Conservation (phyloP, 2,797 vertebrate genomes). For the Peromyscus melanophrys region DNA sequence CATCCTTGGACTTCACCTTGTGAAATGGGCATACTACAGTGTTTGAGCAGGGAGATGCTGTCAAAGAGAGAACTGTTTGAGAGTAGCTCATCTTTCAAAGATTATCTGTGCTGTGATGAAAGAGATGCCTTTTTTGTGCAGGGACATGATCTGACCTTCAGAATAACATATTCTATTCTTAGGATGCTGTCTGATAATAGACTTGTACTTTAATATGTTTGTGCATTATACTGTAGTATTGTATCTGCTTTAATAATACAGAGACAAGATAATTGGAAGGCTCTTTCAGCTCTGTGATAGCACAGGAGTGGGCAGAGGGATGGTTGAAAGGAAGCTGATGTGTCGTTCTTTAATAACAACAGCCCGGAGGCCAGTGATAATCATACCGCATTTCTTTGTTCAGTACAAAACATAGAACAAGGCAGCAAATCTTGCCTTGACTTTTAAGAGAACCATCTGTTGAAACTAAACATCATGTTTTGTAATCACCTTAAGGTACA, state of each 20-base stretch:
- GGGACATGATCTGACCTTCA: constrained; percentile 60
- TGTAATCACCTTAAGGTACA: background rate
- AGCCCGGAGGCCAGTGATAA: constrained; percentile 30
- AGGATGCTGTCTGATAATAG: constrained; percentile 41
- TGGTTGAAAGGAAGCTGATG: background rate
- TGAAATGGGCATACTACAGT: background rate
- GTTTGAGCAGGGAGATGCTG: background rate
- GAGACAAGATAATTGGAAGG: constrained; percentile 63
- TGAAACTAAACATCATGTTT: constrained; percentile 35
- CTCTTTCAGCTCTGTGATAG: constrained; percentile 24
- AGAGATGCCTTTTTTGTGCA: constrained; percentile 33
- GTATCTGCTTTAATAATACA: constrained; percentile 55
- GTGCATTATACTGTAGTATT: background rate
- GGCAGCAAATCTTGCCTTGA: background rate
- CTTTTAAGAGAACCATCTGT: constrained; percentile 48
- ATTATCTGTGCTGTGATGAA: background rate
- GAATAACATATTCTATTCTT: constrained; percentile 69
- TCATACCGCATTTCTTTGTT: background rate
- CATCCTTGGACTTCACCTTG: background rate
- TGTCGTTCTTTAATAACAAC: background rate
- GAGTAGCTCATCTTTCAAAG: constrained; percentile 1
- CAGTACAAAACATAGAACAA: background rate
- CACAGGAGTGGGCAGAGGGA: background rate
- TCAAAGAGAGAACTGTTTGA: background rate
- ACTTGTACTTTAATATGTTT: constrained; percentile 44